A percentile compares a stretch with the other conserved stretches of the same genome.
phyloP scores from a whole-genome alignment of 2,797 vertebrate species.

The Bucorvus abyssinicus region DNA sequence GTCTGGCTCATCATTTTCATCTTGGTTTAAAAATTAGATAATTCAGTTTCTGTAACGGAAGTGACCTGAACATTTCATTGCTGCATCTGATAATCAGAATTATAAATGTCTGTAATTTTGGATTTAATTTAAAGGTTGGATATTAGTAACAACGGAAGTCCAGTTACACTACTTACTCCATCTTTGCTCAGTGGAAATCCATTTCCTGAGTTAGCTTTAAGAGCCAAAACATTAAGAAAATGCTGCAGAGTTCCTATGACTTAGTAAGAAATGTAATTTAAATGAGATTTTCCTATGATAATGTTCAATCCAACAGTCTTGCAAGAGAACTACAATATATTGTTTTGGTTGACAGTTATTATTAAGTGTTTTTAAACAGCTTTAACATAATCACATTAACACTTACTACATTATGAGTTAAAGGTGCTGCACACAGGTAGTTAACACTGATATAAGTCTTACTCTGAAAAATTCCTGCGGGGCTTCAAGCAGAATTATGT shows the following conservation, averaged over 20 bases:
- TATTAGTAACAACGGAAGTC: background rate
- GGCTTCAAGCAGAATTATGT: background rate
- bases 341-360: constrained; percentile 1
- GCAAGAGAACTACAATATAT: background rate
- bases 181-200: background rate
- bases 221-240: background rate
- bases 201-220: constrained; percentile 1
- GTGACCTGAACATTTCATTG: background rate
- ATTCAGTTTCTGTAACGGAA: background rate
- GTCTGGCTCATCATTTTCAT: background rate
- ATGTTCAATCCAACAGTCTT: background rate
- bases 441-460: background rate
- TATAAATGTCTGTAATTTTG: background rate
- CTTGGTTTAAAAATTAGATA: background rate
- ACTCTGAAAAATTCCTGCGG: background rate
- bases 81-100: background rate
- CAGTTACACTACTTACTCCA: background rate
- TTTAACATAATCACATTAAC: constrained; percentile 54
- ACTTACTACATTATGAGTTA: constrained; percentile 42
- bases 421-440: constrained; percentile 66
- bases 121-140: background rate
- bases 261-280: background rate
- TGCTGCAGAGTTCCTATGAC: constrained; percentile 22
- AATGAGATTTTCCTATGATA: background rate
- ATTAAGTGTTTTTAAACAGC: constrained; percentile 24